These are phyloP conservation scores for Nemapogon koenigi DNA, from an alignment of 2,888 invertebrate species.

Conservation along the genomic window DNA sequence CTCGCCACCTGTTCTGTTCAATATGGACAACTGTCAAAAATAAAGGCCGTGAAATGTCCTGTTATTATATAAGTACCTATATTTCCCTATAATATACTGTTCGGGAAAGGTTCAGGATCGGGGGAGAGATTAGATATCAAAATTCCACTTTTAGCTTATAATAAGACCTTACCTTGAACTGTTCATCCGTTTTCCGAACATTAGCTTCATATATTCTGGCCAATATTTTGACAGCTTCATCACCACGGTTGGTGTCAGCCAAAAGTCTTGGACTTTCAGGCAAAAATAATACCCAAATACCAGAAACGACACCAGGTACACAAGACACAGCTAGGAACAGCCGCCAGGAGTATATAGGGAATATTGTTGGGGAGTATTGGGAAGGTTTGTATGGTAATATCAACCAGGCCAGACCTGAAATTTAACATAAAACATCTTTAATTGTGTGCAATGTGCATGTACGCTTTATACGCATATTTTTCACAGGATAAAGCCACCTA, in stretches of 20 bases:
- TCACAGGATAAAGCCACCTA: no score
- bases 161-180: conserved; percentile 55
- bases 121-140: no score
- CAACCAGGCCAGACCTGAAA: conserved; percentile 68
- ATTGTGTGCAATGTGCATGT: neutral
- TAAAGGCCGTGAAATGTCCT: no score
- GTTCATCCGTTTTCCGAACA: conserved; percentile 36
- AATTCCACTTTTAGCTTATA: no score
- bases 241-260: conserved; percentile 62
- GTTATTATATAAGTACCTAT: no score
- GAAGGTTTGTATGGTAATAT: conserved; percentile 62
- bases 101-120: no score
- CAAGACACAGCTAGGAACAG: conserved; percentile 70
- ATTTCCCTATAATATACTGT: no score
- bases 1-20: no score
- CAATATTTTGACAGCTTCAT: conserved; percentile 66
- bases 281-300: conserved; percentile 59
- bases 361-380: conserved; percentile 25
- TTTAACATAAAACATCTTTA: conserved; percentile 7
- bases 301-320: conserved; percentile 68
- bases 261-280: conserved; percentile 78
- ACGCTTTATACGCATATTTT: no score
- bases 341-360: conserved; percentile 74
- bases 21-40: no score
- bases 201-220: conserved; percentile 61